Evolutionary conservation across 2,888 invertebrate genomes (phyloP), one percentile per base, ranked within the genome.

Genomic region (Eupeodes luniger): DNA sequence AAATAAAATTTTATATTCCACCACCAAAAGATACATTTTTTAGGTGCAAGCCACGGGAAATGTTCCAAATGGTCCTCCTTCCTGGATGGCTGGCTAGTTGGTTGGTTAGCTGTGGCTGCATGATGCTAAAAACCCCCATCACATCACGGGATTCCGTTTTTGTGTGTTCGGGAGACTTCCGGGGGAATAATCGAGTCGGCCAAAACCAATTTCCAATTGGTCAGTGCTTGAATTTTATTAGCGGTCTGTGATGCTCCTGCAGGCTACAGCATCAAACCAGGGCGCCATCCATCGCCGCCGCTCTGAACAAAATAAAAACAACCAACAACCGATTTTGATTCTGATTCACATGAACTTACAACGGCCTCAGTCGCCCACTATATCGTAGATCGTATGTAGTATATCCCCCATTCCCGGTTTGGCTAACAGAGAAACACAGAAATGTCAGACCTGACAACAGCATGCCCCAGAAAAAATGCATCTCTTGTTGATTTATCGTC

Each of bases 401-500:
- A 47, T 59, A 40, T 51, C 47, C 53, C 1, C 64, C 67, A 61
- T 57, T 2, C 10, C 16, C 10, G 7, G 34, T 62, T 16, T 44
- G 16, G 27, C 14, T 27, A 49, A 61, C 61, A 53, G n/a, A 44
- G 49, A 40, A 40, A 69, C 49, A 62, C 62, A 53, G 36, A 84
- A 84, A 87, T 77, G 87, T 84, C 87, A 84, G 80, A 72, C 14
- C 87, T 87, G 84, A 87, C 84, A 88, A 78, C 76, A 78, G 74
- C 72, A 59, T 81, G 81, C 47, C 59, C 76, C 80, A 69, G 81
- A 74, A 85, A 81, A 88, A 88, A 85, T 88, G 81, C 85, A 88
- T 88, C 88, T 88, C 81, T 88, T 77, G 57, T 78, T 88, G 88
- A 88, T 88, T 88, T 88, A 88, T 81, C 77, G 36, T 69, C 69